Evolutionary conservation across 2,888 invertebrate species (phyloP).

Genomic region (Drosophila nigricruria): DNA sequence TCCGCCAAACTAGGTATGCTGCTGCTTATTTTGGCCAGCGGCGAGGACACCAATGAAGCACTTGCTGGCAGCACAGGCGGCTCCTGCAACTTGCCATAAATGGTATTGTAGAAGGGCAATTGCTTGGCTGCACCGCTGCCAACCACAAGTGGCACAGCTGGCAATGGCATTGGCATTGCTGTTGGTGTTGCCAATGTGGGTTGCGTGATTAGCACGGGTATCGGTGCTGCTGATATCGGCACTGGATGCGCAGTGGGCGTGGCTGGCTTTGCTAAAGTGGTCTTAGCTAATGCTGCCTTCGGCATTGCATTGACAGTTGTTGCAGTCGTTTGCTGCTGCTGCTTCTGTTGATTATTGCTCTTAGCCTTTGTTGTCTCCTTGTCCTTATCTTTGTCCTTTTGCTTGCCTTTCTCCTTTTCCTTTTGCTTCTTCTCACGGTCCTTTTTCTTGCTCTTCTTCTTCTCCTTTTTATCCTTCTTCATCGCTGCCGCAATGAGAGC

Average conservation of each 20-base stretch:
- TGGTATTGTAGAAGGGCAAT: slow-evolving; percentile 84
- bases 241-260: slow-evolving; percentile 18
- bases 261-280: slow-evolving; percentile 6
- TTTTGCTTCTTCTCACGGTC: slow-evolving; percentile 61
- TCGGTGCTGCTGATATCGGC: slow-evolving; percentile 52
- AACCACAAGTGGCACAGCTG: slow-evolving; percentile 15
- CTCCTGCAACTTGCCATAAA: slow-evolving; percentile 87
- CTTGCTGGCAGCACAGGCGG: slow-evolving; percentile 35
- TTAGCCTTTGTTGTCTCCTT: slow-evolving; percentile 44
- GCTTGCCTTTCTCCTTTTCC: slow-evolving; percentile 55
- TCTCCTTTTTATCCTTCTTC: slow-evolving; percentile 72
- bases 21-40: slow-evolving; percentile 31
- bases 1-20: slow-evolving; percentile 78
- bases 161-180: slow-evolving; percentile 12
- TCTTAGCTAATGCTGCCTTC: slow-evolving; percentile 21
- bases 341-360: slow-evolving; percentile 43
- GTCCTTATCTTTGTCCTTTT: slow-evolving; percentile 43
- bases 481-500: slow-evolving; percentile 60
- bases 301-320: slow-evolving; percentile 8
- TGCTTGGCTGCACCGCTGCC: slow-evolving; percentile 33
- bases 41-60: slow-evolving; percentile 15
- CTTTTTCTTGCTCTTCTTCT: slow-evolving; percentile 65
- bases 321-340: slow-evolving; percentile 13
- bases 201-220: slow-evolving; percentile 71
- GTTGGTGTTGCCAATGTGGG: slow-evolving; percentile 33